These are phyloP conservation scores for Steinernema hermaphroditum DNA, from an alignment of 2,888 invertebrate species.

Conservation along the genomic window DNA sequence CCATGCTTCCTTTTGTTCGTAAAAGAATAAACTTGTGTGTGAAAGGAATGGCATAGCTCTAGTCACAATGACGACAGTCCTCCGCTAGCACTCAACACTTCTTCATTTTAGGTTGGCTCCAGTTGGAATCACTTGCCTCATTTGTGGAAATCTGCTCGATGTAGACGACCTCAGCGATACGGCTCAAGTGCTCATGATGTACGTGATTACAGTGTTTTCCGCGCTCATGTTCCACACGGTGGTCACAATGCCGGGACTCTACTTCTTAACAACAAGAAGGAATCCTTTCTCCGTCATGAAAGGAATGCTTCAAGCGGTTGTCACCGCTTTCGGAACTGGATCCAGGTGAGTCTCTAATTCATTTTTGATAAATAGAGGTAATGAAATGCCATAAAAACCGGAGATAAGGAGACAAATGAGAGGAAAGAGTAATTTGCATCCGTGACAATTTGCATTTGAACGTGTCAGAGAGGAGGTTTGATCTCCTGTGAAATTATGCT, in stretches of 20 bases:
- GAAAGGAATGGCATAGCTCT: too few species aligned
- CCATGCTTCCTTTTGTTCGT: too few species aligned
- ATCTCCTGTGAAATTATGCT: too few species aligned
- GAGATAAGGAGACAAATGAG: too few species aligned
- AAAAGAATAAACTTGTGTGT: too few species aligned
- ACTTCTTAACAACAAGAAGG: conserved; percentile 73
- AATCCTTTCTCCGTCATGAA: conserved; percentile 67
- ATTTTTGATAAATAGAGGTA: not conserved
- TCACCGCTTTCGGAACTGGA: conserved; percentile 93
- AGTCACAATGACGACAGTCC: too few species aligned
- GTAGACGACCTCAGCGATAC: conserved; percentile 63
- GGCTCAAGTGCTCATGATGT: conserved; percentile 76
- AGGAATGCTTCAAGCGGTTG: conserved; percentile 69
- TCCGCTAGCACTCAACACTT: too few species aligned
- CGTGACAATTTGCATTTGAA: too few species aligned
- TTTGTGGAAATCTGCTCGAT: conserved; percentile 64
- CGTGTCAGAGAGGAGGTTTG: too few species aligned
- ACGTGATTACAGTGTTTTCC: conserved; percentile 87
- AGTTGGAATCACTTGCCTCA: conserved; percentile 63
- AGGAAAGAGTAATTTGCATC: too few species aligned
- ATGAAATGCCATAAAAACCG: not conserved
- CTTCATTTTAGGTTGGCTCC: conserved; percentile 60
- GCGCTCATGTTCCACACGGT: conserved; percentile 90
- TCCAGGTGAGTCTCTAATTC: conserved; percentile 73
- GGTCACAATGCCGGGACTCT: conserved; percentile 83